Percentiles rank a stretch among this genome's conserved stretches.
phyloP scores from a whole-genome alignment of 2,113 vertebrate genomes.

The Alethe diademata region DNA sequence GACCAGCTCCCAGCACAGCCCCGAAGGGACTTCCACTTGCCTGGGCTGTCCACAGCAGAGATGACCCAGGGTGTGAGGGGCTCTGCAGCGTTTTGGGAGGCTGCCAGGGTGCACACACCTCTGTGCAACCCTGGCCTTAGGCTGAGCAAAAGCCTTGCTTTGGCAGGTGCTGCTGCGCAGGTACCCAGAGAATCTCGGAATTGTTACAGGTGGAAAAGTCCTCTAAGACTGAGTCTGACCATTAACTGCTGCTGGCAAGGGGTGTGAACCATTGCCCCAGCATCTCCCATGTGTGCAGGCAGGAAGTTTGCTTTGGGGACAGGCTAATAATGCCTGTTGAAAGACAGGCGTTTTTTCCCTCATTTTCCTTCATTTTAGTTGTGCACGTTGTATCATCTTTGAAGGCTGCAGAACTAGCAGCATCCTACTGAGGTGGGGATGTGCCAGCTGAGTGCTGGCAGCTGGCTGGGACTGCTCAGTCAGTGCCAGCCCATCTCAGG shows the following conservation, averaged over 20 bases:
- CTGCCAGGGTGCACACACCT: fast-evolving
- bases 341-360: not conserved
- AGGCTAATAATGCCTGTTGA: not conserved
- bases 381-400: fast-evolving
- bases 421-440: not conserved
- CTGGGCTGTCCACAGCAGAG: not conserved
- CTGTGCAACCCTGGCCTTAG: not conserved
- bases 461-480: not conserved
- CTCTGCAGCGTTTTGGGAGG: fast-evolving
- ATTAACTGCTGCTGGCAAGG: fast-evolving
- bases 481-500: not conserved
- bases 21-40: conserved; percentile 43
- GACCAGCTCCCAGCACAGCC: conserved; percentile 28
- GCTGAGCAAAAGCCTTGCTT: not conserved
- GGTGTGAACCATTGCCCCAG: fast-evolving
- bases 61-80: not conserved
- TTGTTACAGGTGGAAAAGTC: not conserved
- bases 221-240: not conserved
- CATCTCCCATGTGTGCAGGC: not conserved
- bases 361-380: not conserved
- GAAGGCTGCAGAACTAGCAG: not conserved
- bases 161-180: not conserved
- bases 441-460: not conserved
- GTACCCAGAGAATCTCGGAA: not conserved
- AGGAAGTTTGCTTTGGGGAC: not conserved